These are phyloP conservation scores for Diceros bicornis DNA, from an alignment of 2,797 vertebrate genomes.

Conservation along the genomic window DNA sequence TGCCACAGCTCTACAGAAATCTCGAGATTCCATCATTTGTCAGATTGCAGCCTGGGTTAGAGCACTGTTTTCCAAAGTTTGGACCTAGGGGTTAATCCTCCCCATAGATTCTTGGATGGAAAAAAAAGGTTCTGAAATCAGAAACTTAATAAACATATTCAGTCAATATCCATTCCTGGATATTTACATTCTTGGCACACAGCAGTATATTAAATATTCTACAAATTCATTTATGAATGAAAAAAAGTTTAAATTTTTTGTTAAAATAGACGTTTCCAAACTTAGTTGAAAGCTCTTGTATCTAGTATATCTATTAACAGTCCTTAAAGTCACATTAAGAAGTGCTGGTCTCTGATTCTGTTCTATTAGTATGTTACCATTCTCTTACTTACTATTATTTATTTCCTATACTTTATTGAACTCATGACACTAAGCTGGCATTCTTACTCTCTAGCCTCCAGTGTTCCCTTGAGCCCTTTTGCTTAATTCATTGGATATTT, in stretches of 20 bases:
- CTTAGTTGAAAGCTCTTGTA: background rate
- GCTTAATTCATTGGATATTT: constrained; percentile 36
- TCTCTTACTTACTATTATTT: background rate
- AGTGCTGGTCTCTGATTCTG: background rate
- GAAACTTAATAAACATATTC: constrained; percentile 49
- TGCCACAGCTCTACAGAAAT: background rate
- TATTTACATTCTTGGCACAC: background rate
- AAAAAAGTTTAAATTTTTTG: constrained; percentile 6
- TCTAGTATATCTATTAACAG: background rate
- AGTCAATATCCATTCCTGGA: constrained; percentile 9
- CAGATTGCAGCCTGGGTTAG: background rate
- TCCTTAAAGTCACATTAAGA: background rate
- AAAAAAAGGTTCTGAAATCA: background rate
- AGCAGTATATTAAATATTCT: background rate
- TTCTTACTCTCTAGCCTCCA: background rate
- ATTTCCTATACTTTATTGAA: background rate
- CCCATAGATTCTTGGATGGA: background rate
- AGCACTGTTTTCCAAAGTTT: background rate
- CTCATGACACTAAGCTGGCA: background rate
- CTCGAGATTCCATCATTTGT: background rate
- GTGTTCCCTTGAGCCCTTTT: background rate
- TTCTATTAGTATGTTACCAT: background rate
- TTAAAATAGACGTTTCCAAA: constrained; percentile 12
- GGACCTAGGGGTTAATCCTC: background rate
- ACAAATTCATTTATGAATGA: background rate